Conservation (phyloP, 2,797 vertebrate genomes). For the Karalla daura region DNA sequence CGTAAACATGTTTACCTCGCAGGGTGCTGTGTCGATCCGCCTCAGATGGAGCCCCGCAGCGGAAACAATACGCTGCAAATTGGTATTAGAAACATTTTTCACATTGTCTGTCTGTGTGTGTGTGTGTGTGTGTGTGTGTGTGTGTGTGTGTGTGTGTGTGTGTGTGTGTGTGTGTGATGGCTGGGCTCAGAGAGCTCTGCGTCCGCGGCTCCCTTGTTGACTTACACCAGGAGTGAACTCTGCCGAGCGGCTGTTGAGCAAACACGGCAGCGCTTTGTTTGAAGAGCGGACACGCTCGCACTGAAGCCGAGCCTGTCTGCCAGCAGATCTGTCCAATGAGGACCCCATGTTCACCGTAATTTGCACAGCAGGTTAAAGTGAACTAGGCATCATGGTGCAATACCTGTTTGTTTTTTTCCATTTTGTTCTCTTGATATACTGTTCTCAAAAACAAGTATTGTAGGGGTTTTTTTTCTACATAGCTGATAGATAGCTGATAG, state of each 20-base stretch:
- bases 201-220: constrained; percentile 42
- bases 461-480: too few relatives aligned
- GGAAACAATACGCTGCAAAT: constrained; percentile 1
- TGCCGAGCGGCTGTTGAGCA: constrained; percentile 46
- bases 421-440: background rate
- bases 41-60: background rate
- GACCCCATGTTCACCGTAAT: background rate
- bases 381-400: background rate
- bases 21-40: background rate
- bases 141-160: too few relatives aligned
- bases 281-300: background rate
- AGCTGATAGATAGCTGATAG: too few relatives aligned
- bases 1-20: constrained; percentile 57
- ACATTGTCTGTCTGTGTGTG: background rate
- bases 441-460: background rate
- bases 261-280: constrained; percentile 51
- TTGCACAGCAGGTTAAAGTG: background rate
- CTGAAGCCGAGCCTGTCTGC: background rate
- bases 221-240: constrained; percentile 46
- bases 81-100: background rate
- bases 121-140: too few relatives aligned
- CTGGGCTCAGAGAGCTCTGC: constrained; percentile 2
- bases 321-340: background rate
- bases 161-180: background rate
- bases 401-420: background rate